Conservation (phyloP, 2,113 vertebrate species). For the Misgurnus anguillicaudatus region DNA sequence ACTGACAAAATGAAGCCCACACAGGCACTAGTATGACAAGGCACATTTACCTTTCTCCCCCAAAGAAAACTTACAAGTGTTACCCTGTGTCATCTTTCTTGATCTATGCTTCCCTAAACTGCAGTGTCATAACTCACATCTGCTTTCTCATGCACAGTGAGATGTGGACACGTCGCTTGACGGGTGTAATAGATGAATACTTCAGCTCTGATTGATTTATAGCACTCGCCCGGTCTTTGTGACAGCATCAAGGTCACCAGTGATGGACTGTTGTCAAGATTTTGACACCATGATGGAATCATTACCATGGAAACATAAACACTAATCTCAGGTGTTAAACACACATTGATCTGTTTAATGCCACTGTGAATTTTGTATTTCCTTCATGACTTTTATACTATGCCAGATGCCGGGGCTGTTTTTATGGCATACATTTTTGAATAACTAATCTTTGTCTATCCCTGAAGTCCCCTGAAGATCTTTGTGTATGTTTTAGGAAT, state of each 20-base stretch:
- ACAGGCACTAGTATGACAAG: neutral
- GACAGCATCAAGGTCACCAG: slow-evolving; percentile 52
- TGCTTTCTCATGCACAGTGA: slow-evolving; percentile 35
- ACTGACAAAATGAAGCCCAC: neutral
- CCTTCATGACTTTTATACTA: no score
- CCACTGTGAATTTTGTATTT: no score
- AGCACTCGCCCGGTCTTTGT: slow-evolving; percentile 43
- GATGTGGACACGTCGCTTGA: slow-evolving; percentile 36
- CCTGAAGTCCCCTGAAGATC: no score
- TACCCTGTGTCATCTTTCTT: slow-evolving; percentile 31
- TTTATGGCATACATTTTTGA: no score
- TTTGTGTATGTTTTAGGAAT: no score
- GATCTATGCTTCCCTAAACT: slow-evolving; percentile 44
- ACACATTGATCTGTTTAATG: neutral
- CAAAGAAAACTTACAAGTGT: slow-evolving; percentile 8
- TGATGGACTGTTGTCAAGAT: slow-evolving; percentile 34
- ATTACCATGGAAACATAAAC: slow-evolving; percentile 35
- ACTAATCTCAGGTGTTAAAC: slow-evolving; percentile 10
- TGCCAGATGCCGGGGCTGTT: no score
- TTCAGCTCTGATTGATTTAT: slow-evolving; percentile 52
- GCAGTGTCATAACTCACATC: slow-evolving; percentile 45
- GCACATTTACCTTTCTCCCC: neutral
- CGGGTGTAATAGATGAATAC: slow-evolving; percentile 50
- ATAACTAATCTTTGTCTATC: no score
- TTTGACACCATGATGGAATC: slow-evolving; percentile 41